Evolutionary conservation across 2,113 vertebrate genomes (phyloP).

Genomic region (Corythoichthys haematopterus): DNA sequence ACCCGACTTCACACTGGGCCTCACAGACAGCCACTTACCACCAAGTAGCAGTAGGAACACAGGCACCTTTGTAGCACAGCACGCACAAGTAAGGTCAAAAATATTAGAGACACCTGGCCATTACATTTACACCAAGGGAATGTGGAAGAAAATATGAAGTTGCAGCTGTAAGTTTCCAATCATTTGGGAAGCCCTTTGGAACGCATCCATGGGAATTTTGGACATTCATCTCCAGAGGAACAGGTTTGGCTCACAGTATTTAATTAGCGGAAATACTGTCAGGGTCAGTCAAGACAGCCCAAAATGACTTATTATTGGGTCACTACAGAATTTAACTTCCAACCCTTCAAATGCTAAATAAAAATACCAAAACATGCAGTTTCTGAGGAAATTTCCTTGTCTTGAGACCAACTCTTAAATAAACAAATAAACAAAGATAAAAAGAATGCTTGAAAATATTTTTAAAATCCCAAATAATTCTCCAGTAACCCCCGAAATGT

Average conservation of each 20-base stretch:
- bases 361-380: no score
- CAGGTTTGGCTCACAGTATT: background rate
- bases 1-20: constrained; percentile 54
- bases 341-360: no score
- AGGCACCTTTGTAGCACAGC: constrained; percentile 28
- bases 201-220: background rate
- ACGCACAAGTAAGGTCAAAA: background rate
- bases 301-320: background rate
- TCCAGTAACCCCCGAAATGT: no score
- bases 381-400: no score
- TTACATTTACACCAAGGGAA: background rate
- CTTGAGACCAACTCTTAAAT: no score
- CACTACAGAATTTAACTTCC: no score
- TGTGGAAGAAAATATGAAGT: background rate
- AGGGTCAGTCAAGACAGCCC: background rate
- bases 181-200: background rate
- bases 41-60: constrained; percentile 41
- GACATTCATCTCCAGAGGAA: background rate
- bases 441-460: no score
- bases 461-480: no score
- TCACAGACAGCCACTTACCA: constrained; percentile 65
- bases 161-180: background rate
- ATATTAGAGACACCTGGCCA: background rate
- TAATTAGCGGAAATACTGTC: background rate
- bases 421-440: no score